phyloP scores from a whole-genome alignment of 2,797 vertebrate species.

The Ctenopoma kingsleyae region DNA sequence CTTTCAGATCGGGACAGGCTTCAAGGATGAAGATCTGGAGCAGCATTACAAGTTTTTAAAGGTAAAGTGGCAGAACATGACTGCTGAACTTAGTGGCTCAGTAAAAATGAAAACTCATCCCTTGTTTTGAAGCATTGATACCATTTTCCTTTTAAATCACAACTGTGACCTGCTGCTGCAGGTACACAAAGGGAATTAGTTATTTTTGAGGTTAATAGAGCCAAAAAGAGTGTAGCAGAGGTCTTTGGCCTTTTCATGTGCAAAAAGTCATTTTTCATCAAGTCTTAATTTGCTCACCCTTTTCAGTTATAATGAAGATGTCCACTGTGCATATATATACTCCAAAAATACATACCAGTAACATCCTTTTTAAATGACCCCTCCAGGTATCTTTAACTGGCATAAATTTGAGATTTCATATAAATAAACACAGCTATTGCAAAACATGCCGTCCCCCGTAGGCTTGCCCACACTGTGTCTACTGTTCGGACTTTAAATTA shows the following conservation, averaged over 20 bases:
- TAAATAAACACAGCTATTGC: constrained; percentile 14
- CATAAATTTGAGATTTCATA: constrained; percentile 14
- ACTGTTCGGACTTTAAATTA: constrained; percentile 7
- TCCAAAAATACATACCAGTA: constrained; percentile 2
- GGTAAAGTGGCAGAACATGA: constrained; percentile 75
- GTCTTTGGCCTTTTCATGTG: not conserved
- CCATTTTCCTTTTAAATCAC: not conserved
- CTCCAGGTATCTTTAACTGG: constrained; percentile 11
- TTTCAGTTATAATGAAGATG: constrained; percentile 4
- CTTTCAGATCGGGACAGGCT: constrained; percentile 92
- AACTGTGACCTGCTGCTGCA: not conserved
- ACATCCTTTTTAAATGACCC: not conserved
- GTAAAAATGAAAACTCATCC: constrained; percentile 3
- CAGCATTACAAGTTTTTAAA: constrained; percentile 89
- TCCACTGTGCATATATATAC: constrained; percentile 4
- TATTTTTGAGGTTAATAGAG: constrained; percentile 5
- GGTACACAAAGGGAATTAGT: not conserved
- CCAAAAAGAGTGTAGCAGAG: not conserved
- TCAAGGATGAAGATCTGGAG: constrained; percentile 93
- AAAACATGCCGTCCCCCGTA: not conserved
- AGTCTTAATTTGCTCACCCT: constrained; percentile 18
- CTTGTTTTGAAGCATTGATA: constrained; percentile 1
- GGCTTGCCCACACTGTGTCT: not conserved
- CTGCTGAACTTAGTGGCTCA: not conserved
- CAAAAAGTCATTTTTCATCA: constrained; percentile 11